Base-by-base conservation (phyloP, 2,888 invertebrate species). In the Netelia melanura region DNA sequence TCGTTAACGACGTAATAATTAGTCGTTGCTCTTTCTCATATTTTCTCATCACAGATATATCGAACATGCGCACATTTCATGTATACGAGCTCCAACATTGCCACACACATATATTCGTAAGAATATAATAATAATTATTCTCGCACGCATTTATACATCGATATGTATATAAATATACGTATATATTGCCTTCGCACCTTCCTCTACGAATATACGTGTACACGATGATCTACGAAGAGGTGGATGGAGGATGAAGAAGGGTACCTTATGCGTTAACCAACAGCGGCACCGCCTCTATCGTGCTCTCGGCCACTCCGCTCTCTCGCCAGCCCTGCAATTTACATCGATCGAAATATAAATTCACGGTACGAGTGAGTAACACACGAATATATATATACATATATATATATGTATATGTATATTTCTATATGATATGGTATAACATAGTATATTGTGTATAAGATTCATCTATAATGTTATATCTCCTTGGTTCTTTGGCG, bases 271-370 rank as follows among this genome's bases (percentile, higher is more conserved):
- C 58, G 25, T 56, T 74, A 44, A 70, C 54, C 70, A 71, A n/a
- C 64, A 74, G 17, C 25, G 48, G 77, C 54, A 21, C 74, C 83
- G 83, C 83, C 83, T 83, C 79, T 83, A 83, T 83, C 83, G 75
- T 83, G 83, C 83, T 83, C 74, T 83, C 74, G 64, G 70, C 30
- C 64, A 64, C 74, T 61, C 9, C 21, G 10, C 23, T 61, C 58
- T 64, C 52, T 75, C 64, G 68, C 56, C 75, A 83, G 75, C 75
- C 79, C 83, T 83, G 83, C 79, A 83, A 83, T 83, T 83, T 83
- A 83, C 79, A 83, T 75, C 79, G 83, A 83, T 83, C 83, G 83
- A 83, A 83, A 83, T 83, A 83, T 79, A 54, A 83, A 83, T 79
- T 44, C 70, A 64, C 62, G 11, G 54, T 62, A 52, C 48, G 72